Evolutionary conservation across 2,888 invertebrate species (phyloP).

Genomic region (Lordiphosa andalusiaca): DNA sequence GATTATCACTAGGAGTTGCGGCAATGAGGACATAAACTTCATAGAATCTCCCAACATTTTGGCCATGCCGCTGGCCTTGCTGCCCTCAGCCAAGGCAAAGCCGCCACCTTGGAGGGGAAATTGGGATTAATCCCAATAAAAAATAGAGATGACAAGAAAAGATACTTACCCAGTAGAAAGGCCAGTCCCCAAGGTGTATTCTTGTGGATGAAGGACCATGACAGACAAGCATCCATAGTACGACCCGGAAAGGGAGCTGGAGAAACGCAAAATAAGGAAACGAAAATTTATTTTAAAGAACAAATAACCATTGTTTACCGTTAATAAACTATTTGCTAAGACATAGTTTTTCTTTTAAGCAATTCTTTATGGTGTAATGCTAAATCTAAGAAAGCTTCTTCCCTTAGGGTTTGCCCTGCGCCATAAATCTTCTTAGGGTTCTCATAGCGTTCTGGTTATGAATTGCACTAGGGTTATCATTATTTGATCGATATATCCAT

Average conservation of each 20-base stretch:
- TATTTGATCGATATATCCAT: too few species aligned
- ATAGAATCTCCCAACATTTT: constrained; percentile 83
- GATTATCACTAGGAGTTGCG: constrained; percentile 83
- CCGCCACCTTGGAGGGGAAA: constrained; percentile 85
- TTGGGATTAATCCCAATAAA: not conserved
- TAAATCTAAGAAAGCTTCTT: too few species aligned
- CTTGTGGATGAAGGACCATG: constrained; percentile 89
- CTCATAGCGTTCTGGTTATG: too few species aligned
- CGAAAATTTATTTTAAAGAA: too few species aligned
- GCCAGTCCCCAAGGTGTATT: constrained; percentile 94
- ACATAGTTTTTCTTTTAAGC: too few species aligned
- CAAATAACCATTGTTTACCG: too few species aligned
- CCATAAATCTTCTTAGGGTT: too few species aligned
- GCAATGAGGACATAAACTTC: constrained; percentile 82
- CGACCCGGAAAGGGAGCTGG: constrained; percentile 68
- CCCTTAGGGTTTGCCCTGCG: too few species aligned
- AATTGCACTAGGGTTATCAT: too few species aligned
- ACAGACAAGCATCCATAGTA: constrained; percentile 84
- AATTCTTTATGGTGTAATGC: too few species aligned
- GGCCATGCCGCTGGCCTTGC: constrained; percentile 5
- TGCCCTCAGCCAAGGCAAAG: constrained; percentile 72
- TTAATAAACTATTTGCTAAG: too few species aligned
- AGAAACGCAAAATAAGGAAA: too few species aligned
- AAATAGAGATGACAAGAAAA: not conserved
- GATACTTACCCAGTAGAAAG: constrained; percentile 85